A percentile compares a stretch with the other conserved stretches of the same genome.
These are phyloP conservation scores for Stictonetta naevosa DNA, from an alignment of 2,113 vertebrate species.

Conservation along the genomic window DNA sequence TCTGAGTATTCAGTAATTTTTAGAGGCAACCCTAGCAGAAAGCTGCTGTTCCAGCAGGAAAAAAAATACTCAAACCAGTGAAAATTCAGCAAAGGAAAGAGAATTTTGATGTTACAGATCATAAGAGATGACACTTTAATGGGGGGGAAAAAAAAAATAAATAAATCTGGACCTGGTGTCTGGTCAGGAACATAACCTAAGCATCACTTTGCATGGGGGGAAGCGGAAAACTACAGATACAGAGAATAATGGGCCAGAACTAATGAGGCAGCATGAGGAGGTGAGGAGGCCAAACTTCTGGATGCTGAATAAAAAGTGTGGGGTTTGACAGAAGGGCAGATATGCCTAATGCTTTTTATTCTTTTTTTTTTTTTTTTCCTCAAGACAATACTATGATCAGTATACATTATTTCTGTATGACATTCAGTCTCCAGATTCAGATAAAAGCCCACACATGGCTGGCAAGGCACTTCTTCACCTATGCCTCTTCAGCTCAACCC, in stretches of 20 bases:
- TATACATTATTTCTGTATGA: background rate
- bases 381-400: background rate
- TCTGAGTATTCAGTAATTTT: background rate
- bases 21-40: background rate
- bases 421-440: background rate
- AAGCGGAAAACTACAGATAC: background rate
- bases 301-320: background rate
- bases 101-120: background rate
- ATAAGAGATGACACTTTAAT: background rate
- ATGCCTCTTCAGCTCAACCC: constrained; percentile 10
- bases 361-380: background rate
- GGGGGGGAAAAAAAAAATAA: background rate
- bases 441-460: background rate
- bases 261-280: fast-evolving
- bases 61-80: background rate
- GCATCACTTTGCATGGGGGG: background rate
- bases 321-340: background rate
- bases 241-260: background rate
- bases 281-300: background rate
- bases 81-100: background rate
- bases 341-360: background rate
- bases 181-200: background rate
- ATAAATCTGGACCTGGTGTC: background rate
- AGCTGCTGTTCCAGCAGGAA: background rate
- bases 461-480: background rate